Evolutionary conservation across 2,797 vertebrate species (phyloP).

Genomic region (Valencia hispanica): DNA sequence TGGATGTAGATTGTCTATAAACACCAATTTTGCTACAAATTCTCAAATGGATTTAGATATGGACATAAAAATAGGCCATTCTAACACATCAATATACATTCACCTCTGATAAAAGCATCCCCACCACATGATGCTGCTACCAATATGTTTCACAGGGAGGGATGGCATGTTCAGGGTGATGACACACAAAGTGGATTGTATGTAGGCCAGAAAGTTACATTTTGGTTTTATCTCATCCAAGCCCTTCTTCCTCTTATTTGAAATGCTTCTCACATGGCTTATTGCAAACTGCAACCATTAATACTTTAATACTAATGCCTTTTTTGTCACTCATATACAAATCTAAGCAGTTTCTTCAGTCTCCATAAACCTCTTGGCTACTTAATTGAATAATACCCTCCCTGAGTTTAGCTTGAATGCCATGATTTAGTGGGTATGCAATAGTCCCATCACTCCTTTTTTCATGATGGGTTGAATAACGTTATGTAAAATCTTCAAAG

Average conservation of each 20-base stretch:
- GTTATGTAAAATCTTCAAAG: neutral
- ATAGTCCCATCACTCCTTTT: neutral
- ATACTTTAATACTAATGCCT: too few species aligned
- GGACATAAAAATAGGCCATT: too few species aligned
- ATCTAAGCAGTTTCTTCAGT: neutral
- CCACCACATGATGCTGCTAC: neutral
- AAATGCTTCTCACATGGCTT: neutral
- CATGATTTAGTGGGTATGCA: neutral
- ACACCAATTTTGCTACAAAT: neutral
- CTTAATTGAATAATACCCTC: neutral
- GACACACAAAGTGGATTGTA: neutral
- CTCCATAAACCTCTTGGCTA: neutral
- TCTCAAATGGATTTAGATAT: neutral
- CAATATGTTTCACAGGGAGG: neutral
- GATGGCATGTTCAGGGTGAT: neutral
- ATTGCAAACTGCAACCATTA: neutral
- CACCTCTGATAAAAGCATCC: neutral
- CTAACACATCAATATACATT: too few species aligned
- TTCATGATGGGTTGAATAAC: neutral
- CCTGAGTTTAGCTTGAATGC: neutral
- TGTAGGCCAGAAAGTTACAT: neutral
- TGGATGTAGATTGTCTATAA: neutral
- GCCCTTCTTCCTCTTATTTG: neutral
- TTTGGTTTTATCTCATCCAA: neutral
- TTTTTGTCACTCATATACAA: neutral